These are phyloP conservation scores for Aphodius sticticus DNA, from an alignment of 2,888 invertebrate species.

Conservation along the genomic window DNA sequence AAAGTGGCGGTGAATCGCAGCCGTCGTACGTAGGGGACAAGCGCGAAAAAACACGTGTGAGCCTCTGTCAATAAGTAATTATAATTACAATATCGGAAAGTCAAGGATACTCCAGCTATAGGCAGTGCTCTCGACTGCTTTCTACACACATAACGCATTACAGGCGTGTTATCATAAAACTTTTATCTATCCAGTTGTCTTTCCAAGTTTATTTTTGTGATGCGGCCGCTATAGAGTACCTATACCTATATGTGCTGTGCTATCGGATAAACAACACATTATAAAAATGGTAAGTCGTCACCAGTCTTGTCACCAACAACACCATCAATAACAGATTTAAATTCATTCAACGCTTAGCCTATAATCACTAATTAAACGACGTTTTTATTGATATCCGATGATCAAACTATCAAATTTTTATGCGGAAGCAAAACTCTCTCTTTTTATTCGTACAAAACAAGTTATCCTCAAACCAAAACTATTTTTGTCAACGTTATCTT, in stretches of 20 bases:
- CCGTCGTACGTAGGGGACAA: background rate
- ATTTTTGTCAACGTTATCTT: background rate
- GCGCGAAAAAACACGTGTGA: constrained; percentile 18
- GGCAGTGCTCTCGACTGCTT: constrained; percentile 46
- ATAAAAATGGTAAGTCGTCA: constrained; percentile 19
- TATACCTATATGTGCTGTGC: constrained; percentile 4
- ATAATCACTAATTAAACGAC: background rate
- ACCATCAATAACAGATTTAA: background rate
- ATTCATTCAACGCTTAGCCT: background rate
- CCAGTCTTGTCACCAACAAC: background rate
- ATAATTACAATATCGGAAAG: constrained; percentile 52
- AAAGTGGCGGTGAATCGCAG: background rate
- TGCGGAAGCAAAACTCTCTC: background rate
- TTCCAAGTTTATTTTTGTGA: constrained; percentile 11
- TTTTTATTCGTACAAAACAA: background rate
- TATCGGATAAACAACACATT: constrained; percentile 15
- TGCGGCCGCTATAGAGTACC: constrained; percentile 5
- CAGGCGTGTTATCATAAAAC: constrained; percentile 7
- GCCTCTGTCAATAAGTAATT: constrained; percentile 42
- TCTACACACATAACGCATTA: background rate
- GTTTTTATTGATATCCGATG: too few relatives aligned
- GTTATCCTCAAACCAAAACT: background rate
- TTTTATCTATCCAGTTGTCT: constrained; percentile 20
- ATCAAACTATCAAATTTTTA: too few relatives aligned
- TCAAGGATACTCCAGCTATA: constrained; percentile 52